These are phyloP conservation scores for Sycophila texana DNA, from an alignment of 2,888 invertebrate species.

Conservation along the genomic window DNA sequence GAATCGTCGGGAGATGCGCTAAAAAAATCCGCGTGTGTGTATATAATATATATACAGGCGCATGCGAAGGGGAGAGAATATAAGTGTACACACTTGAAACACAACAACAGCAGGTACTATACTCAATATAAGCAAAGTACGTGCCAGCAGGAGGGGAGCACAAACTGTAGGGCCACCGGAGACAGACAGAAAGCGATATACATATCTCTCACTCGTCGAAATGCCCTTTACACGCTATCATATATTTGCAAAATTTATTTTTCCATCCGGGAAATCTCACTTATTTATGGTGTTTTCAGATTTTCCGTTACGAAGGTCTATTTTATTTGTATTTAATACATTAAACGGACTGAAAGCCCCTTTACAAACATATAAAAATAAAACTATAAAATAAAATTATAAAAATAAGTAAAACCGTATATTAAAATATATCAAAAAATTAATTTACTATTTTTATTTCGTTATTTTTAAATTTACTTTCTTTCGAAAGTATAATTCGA, in stretches of 20 bases:
- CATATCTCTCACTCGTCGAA: neutral
- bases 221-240: conserved; percentile 6
- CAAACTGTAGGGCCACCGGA: conserved; percentile 36
- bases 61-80: conserved; percentile 20
- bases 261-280: no score
- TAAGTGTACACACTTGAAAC: conserved; percentile 48
- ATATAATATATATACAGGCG: neutral
- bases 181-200: conserved; percentile 37
- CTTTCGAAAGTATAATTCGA: no score
- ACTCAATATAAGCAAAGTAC: conserved; percentile 52
- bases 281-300: no score
- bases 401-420: no score
- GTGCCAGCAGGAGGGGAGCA: conserved; percentile 28
- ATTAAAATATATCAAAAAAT: no score
- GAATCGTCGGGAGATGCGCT: conserved; percentile 27
- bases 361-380: no score
- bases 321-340: no score
- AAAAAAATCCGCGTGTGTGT: conserved; percentile 27
- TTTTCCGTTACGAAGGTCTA: no score
- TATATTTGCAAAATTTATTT: neutral
- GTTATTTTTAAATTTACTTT: no score
- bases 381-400: no score
- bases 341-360: no score
- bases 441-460: no score
- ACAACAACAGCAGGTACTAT: conserved; percentile 50